These are phyloP conservation scores for Danionella cerebrum DNA, from an alignment of 2,113 vertebrate genomes.

Conservation along the genomic window DNA sequence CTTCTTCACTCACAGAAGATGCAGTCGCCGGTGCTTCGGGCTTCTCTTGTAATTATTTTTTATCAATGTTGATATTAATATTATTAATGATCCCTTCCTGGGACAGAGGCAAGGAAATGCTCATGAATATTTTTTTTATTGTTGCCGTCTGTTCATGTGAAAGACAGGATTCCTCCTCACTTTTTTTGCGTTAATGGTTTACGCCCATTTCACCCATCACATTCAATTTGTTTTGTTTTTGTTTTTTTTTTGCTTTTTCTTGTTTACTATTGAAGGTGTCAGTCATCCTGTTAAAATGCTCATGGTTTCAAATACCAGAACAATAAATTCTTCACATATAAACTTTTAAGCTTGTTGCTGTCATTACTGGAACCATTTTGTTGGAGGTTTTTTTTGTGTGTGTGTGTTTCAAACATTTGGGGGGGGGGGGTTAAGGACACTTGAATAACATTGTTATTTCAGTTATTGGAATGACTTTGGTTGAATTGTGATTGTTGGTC, in stretches of 20 bases:
- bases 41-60: conserved; percentile 51
- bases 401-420: too few species aligned
- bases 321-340: conserved; percentile 41
- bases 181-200: neutral
- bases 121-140: conserved; percentile 39
- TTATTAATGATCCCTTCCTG: conserved; percentile 49
- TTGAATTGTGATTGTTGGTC: too few species aligned
- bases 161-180: neutral
- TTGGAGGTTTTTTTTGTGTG: neutral
- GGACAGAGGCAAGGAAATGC: conserved; percentile 37
- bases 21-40: conserved; percentile 35
- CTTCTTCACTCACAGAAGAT: conserved; percentile 19
- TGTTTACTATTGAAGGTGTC: conserved; percentile 26
- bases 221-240: neutral
- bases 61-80: conserved; percentile 54
- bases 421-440: too few species aligned
- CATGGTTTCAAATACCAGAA: conserved; percentile 39
- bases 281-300: conserved; percentile 39
- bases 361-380: neutral
- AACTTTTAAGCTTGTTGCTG: neutral
- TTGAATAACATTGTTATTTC: too few species aligned
- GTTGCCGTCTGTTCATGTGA: neutral
- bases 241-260: neutral
- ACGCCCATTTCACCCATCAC: neutral
- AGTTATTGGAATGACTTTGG: too few species aligned